These are phyloP conservation scores for Steinernema feltiae DNA, from an alignment of 1,140 invertebrate species.

Conservation along the genomic window DNA sequence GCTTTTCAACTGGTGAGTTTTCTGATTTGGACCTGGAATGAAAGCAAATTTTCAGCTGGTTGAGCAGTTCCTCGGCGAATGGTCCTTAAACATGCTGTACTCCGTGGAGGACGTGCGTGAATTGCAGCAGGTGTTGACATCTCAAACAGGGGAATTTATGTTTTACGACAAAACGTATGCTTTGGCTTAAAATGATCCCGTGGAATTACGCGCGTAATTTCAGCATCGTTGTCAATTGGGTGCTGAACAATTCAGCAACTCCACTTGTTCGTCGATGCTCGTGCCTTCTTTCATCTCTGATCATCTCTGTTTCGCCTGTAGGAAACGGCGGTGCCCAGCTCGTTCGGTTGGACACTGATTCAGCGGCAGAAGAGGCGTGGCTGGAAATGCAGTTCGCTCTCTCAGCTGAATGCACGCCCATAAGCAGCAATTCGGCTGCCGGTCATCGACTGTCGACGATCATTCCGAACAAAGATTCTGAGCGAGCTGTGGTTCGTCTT, in stretches of 20 bases:
- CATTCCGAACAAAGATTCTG: not conserved
- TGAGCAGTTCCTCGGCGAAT: not conserved
- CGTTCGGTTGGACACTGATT: not conserved
- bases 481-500: not conserved
- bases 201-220: not conserved
- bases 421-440: not conserved
- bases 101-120: not conserved
- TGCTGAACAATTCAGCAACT: not conserved
- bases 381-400: conserved; percentile 4
- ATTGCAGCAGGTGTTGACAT: conserved; percentile 4
- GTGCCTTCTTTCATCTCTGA: not conserved
- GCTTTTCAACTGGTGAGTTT: not conserved
- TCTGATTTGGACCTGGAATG: not conserved
- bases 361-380: not conserved
- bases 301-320: not conserved
- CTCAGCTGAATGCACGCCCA: not conserved
- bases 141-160: conserved; percentile 10
- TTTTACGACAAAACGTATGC: not conserved
- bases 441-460: not conserved
- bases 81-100: not conserved
- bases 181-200: not conserved
- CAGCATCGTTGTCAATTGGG: not conserved
- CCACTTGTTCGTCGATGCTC: not conserved
- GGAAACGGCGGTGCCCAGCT: not conserved
- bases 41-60: not conserved